Evolutionary conservation across 2,797 vertebrate genomes (phyloP).

Genomic region (Zenarchopterus dispar): DNA sequence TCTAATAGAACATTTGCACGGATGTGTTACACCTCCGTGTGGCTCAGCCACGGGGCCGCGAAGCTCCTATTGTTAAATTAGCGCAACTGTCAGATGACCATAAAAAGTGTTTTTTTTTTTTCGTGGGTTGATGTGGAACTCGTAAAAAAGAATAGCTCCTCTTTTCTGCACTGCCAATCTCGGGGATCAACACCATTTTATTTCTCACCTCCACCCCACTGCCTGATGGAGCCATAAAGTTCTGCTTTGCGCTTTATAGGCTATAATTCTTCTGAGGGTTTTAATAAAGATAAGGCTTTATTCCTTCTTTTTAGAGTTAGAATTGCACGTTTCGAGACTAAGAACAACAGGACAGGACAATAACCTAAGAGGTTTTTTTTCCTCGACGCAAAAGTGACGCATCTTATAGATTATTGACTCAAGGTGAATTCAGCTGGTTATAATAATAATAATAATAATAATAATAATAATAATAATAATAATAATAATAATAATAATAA

Average conservation of each 20-base stretch:
- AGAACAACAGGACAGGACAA: no score
- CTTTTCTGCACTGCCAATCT: slow-evolving; percentile 43
- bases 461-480: no score
- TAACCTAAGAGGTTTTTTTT: no score
- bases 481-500: no score
- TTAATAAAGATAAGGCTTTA: not conserved
- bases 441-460: no score
- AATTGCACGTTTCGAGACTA: no score
- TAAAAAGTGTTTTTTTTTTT: slow-evolving; percentile 19
- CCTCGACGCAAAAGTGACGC: no score
- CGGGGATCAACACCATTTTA: slow-evolving; percentile 27
- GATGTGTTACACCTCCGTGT: slow-evolving; percentile 75
- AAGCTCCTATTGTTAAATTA: slow-evolving; percentile 67
- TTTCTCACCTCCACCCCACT: slow-evolving; percentile 28
- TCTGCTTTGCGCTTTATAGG: not conserved
- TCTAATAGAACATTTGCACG: slow-evolving; percentile 77
- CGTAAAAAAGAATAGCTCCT: slow-evolving; percentile 31
- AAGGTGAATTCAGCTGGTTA: no score
- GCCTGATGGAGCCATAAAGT: slow-evolving; percentile 17
- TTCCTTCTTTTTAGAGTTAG: no score
- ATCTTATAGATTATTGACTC: no score
- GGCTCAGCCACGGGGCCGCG: slow-evolving; percentile 62
- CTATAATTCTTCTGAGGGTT: not conserved
- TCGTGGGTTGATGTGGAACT: slow-evolving; percentile 39
- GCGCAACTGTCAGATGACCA: slow-evolving; percentile 50